These are phyloP conservation scores for Petrosia ficiformis DNA, from an alignment of 37 sponge, comb jelly and placozoan genomes.

Conservation along the genomic window DNA sequence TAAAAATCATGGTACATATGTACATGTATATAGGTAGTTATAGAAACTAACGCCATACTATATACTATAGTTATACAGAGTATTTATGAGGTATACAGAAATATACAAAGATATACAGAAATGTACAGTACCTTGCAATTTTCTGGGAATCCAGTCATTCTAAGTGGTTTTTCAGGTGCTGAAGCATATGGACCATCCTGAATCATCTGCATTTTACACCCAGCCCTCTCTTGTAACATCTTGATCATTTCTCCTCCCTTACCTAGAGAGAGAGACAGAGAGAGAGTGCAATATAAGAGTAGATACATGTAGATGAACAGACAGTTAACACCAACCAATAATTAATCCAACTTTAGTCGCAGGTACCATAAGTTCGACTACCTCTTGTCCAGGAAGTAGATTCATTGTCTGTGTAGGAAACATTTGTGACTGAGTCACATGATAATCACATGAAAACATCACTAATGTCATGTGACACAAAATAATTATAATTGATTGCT, in stretches of 20 bases:
- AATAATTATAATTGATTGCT: no score
- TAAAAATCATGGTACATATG: no score
- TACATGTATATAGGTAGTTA: no score
- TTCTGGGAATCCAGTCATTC: conserved; percentile 68
- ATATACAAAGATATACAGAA: neutral
- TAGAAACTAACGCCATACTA: neutral
- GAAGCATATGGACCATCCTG: conserved; percentile 87
- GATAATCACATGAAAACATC: neutral
- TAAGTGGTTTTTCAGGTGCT: conserved; percentile 91
- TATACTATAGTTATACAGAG: conserved; percentile 3
- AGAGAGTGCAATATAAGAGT: neutral
- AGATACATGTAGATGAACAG: neutral
- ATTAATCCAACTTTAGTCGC: conserved; percentile 93
- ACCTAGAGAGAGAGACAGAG: conserved; percentile 24
- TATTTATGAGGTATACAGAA: neutral
- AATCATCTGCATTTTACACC: conserved; percentile 95
- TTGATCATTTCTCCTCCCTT: conserved; percentile 94
- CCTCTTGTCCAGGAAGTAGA: conserved; percentile 34
- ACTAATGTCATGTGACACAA: neutral
- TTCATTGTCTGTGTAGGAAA: no score
- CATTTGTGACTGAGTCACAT: neutral
- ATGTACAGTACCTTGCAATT: conserved; percentile 37
- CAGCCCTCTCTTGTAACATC: conserved; percentile 82
- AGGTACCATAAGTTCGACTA: conserved; percentile 84
- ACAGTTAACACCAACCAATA: conserved; percentile 65